Conservation (phyloP, 2,888 invertebrate genomes). For the Galerucella pusilla region DNA sequence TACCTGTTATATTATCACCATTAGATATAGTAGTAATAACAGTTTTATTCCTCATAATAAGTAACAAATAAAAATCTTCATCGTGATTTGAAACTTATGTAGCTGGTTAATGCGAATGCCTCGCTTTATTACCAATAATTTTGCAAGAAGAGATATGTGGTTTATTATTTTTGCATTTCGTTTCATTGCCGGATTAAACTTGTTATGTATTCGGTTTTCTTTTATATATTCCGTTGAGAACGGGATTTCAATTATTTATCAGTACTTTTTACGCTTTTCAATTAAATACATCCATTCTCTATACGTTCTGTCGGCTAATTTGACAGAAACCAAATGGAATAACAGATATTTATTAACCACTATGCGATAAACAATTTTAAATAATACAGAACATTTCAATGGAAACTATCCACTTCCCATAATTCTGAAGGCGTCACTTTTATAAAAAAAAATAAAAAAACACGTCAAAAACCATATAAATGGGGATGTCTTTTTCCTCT, state of each 20-base stretch:
- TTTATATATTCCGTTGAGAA: constrained; percentile 12
- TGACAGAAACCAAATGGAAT: neutral
- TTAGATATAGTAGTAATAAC: neutral
- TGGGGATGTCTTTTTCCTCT: too few species aligned
- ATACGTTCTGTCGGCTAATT: neutral
- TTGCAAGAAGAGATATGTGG: constrained; percentile 20
- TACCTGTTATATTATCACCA: too few species aligned
- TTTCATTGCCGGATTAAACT: constrained; percentile 17
- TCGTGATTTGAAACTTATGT: constrained; percentile 24
- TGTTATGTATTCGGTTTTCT: constrained; percentile 24
- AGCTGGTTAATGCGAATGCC: constrained; percentile 35
- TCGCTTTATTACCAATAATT: constrained; percentile 43
- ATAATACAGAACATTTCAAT: too few species aligned
- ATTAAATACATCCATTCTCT: neutral
- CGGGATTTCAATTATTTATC: neutral
- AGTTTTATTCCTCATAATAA: neutral
- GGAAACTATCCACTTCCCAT: too few species aligned
- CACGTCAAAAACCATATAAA: too few species aligned
- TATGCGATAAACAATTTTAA: too few species aligned
- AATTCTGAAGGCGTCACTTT: too few species aligned
- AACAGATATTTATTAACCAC: too few species aligned
- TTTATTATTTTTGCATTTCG: constrained; percentile 12
- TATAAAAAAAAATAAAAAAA: too few species aligned
- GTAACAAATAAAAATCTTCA: neutral
- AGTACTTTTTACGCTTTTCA: constrained; percentile 3